Conservation (phyloP, 2,888 invertebrate species). For the Athripsodes cinereus region DNA sequence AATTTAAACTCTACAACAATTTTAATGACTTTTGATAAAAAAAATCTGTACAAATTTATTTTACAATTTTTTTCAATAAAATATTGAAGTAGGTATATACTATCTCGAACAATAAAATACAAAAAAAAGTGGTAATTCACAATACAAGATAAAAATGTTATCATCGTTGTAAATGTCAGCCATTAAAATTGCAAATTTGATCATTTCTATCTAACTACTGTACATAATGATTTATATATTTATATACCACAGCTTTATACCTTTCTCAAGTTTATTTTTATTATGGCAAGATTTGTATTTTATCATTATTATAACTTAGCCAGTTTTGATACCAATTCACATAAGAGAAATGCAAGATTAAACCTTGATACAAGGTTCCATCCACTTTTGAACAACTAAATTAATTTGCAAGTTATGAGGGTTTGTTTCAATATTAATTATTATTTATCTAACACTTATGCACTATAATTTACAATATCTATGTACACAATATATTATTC, state of each 20-base stretch:
- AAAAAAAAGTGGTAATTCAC: too few relatives aligned
- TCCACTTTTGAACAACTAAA: conserved; percentile 6
- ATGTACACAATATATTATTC: conserved; percentile 23
- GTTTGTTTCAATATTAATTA: not conserved
- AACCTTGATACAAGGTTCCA: conserved; percentile 27
- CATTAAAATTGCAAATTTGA: conserved; percentile 10
- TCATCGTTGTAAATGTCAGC: not conserved
- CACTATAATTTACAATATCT: conserved; percentile 16
- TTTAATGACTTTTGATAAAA: conserved; percentile 1
- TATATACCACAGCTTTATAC: conserved; percentile 2
- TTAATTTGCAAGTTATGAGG: conserved; percentile 1
- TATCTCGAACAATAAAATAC: too few relatives aligned
- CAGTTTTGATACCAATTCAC: not conserved
- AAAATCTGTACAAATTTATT: not conserved
- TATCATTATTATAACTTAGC: not conserved
- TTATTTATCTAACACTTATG: not conserved
- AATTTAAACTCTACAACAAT: too few relatives aligned
- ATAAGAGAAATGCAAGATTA: not conserved
- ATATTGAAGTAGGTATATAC: too few relatives aligned
- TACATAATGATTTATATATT: conserved; percentile 19
- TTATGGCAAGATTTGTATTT: conserved; percentile 26
- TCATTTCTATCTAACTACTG: conserved; percentile 20
- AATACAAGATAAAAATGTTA: too few relatives aligned
- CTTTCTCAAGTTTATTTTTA: conserved; percentile 8
- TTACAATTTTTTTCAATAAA: not conserved